Conservation (phyloP, 2,797 vertebrate species). For the Ptychobarbus kaznakovi region DNA sequence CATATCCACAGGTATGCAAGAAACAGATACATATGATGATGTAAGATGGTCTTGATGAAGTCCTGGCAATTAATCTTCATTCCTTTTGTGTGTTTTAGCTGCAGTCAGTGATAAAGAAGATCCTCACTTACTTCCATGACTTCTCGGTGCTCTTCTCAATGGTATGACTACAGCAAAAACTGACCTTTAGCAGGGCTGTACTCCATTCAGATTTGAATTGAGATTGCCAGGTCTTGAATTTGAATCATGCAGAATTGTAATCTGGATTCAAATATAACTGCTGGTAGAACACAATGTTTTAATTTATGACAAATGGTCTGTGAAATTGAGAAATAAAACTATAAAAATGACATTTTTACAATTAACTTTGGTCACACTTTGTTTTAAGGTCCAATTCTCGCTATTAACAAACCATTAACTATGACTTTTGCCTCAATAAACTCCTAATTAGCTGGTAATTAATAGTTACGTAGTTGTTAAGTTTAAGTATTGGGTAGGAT, state of each 20-base stretch:
- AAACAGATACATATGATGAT: constrained; percentile 8
- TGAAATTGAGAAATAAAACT: neutral
- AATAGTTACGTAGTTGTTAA: too few species aligned
- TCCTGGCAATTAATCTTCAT: neutral
- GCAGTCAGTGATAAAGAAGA: constrained; percentile 92
- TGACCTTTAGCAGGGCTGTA: neutral
- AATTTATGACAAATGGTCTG: neutral
- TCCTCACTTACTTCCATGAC: constrained; percentile 90
- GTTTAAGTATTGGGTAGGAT: too few species aligned
- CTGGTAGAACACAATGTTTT: neutral
- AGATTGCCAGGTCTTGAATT: neutral
- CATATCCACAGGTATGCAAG: constrained; percentile 87
- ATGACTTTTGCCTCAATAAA: too few species aligned
- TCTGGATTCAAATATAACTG: neutral
- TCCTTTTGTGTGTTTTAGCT: constrained; percentile 76
- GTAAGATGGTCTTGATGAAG: neutral
- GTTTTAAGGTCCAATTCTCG: too few species aligned
- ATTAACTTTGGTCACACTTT: too few species aligned
- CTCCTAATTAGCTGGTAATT: too few species aligned
- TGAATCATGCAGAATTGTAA: neutral
- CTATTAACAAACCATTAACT: too few species aligned
- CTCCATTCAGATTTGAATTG: neutral
- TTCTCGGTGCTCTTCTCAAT: constrained; percentile 96
- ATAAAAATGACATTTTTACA: neutral
- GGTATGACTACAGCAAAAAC: constrained; percentile 77